A percentile compares a stretch with the other conserved stretches of the same genome.
Evolutionary conservation across 1,140 invertebrate species (phyloP).

Genomic region (Papilio xuthus): DNA sequence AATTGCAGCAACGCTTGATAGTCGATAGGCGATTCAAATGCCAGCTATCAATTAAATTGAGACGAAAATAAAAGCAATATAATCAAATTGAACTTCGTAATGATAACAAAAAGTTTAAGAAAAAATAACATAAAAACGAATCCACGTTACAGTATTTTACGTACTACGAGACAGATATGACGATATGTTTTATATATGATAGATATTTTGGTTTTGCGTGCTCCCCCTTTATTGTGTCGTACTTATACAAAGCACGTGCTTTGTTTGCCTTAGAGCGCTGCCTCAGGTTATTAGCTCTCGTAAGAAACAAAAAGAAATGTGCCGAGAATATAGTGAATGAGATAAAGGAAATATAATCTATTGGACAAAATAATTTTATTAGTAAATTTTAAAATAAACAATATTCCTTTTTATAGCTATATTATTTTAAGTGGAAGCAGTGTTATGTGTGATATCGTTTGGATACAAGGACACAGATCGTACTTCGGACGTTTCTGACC

Average conservation of each 20-base stretch:
- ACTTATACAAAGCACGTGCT: no score
- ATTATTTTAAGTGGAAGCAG: no score
- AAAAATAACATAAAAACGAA: no score
- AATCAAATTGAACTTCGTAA: neutral
- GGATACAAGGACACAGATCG: neutral
- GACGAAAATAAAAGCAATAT: neutral
- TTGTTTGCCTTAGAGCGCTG: no score
- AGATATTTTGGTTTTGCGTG: neutral
- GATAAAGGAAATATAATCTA: neutral
- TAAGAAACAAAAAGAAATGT: no score
- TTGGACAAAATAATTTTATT: neutral
- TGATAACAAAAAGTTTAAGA: no score
- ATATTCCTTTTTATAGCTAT: no score
- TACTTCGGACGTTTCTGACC: neutral
- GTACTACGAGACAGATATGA: no score
- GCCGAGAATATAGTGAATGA: neutral
- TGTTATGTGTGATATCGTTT: neutral
- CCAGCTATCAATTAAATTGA: constrained; percentile 11
- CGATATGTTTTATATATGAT: no score
- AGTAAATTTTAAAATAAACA: no score
- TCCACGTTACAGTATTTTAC: neutral
- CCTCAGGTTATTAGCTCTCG: no score
- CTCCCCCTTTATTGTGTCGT: no score
- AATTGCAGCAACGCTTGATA: constrained; percentile 26
- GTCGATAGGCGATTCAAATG: constrained; percentile 13